phyloP scores from a whole-genome alignment of 2,797 vertebrate species.

The Crocodylus rhombifer region DNA sequence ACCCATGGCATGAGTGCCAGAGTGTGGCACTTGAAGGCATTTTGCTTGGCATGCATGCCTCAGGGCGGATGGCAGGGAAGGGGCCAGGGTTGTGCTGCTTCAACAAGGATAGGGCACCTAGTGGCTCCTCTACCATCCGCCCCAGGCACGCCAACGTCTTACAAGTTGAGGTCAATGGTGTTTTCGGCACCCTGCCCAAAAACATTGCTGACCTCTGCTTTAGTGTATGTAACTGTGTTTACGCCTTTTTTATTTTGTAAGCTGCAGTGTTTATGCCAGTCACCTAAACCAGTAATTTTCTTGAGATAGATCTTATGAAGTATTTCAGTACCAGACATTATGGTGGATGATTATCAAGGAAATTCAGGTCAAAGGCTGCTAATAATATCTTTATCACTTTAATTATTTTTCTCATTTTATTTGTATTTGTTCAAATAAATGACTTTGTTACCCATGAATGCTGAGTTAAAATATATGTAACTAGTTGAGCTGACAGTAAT shows the following conservation, averaged over 20 bases:
- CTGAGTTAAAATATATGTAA: constrained; percentile 22
- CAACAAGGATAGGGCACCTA: no score
- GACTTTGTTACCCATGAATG: constrained; percentile 5
- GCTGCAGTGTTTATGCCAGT: constrained; percentile 16
- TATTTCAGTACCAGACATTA: constrained; percentile 38
- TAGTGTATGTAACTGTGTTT: constrained; percentile 40
- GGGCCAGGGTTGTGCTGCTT: no score
- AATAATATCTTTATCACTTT: constrained; percentile 51
- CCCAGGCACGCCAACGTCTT: no score
- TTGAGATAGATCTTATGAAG: constrained; percentile 39
- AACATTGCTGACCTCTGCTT: neutral
- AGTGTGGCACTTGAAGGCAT: no score
- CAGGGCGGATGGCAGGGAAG: no score
- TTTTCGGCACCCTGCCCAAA: no score
- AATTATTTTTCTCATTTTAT: constrained; percentile 54
- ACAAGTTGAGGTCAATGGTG: no score
- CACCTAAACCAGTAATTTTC: constrained; percentile 61
- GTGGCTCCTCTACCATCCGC: no score
- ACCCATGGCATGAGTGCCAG: no score
- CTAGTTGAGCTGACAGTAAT: neutral
- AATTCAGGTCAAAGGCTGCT: constrained; percentile 37
- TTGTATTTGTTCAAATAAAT: constrained; percentile 48
- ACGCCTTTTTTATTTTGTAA: constrained; percentile 48
- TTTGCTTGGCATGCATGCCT: no score
- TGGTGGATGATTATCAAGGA: constrained; percentile 71